Evolutionary conservation across 1,140 invertebrate genomes (phyloP), one percentile per base, ranked within the genome.

Genomic region (Papilio polytes): DNA sequence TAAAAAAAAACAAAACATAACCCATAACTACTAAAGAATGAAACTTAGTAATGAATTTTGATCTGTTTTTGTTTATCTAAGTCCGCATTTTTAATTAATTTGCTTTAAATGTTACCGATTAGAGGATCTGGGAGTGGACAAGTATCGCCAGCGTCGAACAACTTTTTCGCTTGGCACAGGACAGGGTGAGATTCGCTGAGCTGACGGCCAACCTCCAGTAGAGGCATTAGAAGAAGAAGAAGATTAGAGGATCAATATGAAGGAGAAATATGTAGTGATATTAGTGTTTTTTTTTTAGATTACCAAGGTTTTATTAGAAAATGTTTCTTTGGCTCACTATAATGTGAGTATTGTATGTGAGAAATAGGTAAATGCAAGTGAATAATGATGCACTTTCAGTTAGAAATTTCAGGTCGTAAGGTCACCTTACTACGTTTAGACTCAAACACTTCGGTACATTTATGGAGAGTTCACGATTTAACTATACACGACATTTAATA

Each of bases 321-420:
- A 36, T 70, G 12, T 70, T 70, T 66, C 12, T 7, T 66, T 31
- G 12, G 13, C 26, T 70, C 63, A 70, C 36, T 70, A 70, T 12
- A 13, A 12, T 15, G 26, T 70, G 15, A 15, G 8, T 70, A 36
- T 70, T 15, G 63, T 31, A 15, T 31, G 4, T 56, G 46, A n/a
- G 73, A 51, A 76, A 76, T 76, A 51, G 20, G 74, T 48, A 76
- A 76, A 26, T 76, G 46, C 44, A 76, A 76, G 20, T 76, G 74
- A 76, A 76, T 76, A 76, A 76, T 74, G 46, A 74, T 48, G 74
- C 74, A 76, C 74, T 76, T 76, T 76, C 74, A 51, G 74, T 76
- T 76, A 76, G 74, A 76, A 76, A 76, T 76, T 76, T 76, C 41
- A 48, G 20, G 74, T 76, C 74, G 46, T 48, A 53, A 76, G 74